phyloP scores from a whole-genome alignment of 2,888 invertebrate genomes.

The Yponomeuta sedellus region DNA sequence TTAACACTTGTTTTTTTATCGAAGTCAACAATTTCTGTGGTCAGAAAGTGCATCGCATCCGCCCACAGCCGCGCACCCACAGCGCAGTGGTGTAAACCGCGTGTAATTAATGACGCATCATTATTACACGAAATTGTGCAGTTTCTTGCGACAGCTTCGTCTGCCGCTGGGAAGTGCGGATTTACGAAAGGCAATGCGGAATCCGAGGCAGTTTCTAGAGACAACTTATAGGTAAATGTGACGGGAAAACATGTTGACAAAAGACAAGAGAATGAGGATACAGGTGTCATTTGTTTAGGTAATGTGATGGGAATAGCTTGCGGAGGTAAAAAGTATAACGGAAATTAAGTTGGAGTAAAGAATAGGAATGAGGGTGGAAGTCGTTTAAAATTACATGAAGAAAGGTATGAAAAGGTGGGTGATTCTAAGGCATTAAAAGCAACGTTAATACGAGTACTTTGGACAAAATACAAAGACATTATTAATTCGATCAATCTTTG shows the following conservation, averaged over 20 bases:
- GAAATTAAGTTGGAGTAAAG: neutral
- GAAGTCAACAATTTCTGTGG: neutral
- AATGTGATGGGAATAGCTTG: neutral
- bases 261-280: neutral
- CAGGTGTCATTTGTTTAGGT: neutral
- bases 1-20: neutral
- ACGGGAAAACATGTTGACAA: neutral
- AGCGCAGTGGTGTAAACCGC: neutral
- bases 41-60: neutral
- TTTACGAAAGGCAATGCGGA: neutral
- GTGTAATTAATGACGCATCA: conserved; percentile 14
- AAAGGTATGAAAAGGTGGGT: neutral
- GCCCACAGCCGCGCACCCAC: conserved; percentile 10
- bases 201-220: neutral
- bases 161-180: neutral
- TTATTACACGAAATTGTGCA: conserved; percentile 7
- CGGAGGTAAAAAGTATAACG: neutral
- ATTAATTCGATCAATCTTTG: neutral
- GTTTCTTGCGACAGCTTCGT: conserved; percentile 2
- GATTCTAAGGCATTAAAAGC: neutral
- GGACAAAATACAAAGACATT: neutral
- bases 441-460: neutral
- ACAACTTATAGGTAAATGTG: neutral
- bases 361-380: neutral
- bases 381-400: neutral